phyloP scores from a whole-genome alignment of 2,113 vertebrate species.

The Spheniscus mendiculus region DNA sequence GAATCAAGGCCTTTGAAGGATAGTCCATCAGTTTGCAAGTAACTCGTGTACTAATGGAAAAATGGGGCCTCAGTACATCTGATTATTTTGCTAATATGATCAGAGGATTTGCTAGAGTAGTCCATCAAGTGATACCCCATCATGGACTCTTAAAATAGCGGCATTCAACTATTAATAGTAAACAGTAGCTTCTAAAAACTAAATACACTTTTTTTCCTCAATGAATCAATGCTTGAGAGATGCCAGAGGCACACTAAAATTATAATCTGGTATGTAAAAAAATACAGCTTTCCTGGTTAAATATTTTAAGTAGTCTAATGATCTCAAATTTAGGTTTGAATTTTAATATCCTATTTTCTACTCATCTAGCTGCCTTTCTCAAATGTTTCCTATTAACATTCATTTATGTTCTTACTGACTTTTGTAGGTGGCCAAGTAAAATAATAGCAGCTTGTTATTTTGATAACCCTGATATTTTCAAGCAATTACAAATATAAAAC shows the following conservation, averaged over 20 bases:
- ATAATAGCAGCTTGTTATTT: neutral
- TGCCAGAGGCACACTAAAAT: neutral
- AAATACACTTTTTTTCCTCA: neutral
- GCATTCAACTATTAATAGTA: neutral
- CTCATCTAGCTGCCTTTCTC: neutral
- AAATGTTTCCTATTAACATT: neutral
- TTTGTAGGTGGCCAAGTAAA: neutral
- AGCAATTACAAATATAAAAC: neutral
- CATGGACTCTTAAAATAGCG: neutral
- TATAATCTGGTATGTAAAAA: neutral
- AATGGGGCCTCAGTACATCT: neutral
- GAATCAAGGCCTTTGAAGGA: neutral
- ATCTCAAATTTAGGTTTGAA: neutral
- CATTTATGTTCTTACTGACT: neutral
- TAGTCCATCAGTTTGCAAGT: neutral
- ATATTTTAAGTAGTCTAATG: neutral
- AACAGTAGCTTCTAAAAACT: neutral
- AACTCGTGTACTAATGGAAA: neutral
- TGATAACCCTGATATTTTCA: neutral
- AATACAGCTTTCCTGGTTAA: neutral
- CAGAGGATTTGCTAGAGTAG: neutral
- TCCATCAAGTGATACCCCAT: neutral
- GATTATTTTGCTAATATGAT: neutral
- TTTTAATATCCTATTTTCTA: neutral
- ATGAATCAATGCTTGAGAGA: neutral